Conservation (phyloP, 2,797 vertebrate genomes). For the Pseudochaenichthys georgianus region DNA sequence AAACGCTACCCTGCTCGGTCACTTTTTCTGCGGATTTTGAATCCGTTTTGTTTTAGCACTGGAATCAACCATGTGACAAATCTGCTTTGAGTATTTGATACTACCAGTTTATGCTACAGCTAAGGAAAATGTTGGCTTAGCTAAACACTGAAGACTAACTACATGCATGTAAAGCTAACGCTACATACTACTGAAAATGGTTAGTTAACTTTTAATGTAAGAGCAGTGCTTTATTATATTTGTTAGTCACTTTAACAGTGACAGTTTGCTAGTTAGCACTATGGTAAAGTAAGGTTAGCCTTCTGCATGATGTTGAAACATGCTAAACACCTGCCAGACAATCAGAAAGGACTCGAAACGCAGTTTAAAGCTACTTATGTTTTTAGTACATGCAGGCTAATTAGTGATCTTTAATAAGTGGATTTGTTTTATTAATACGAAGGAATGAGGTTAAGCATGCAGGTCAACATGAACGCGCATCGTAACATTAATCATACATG, state of each 20-base stretch:
- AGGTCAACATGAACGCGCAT: conserved; percentile 39
- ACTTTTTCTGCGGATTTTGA: too few species aligned
- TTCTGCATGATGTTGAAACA: background rate
- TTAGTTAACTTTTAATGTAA: background rate
- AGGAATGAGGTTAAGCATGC: background rate
- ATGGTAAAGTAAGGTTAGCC: background rate
- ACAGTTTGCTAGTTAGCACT: background rate
- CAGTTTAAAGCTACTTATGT: background rate
- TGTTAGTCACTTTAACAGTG: background rate
- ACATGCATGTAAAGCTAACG: too few species aligned
- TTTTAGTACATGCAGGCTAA: background rate
- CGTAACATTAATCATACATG: background rate
- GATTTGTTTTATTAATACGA: background rate
- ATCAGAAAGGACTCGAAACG: too few species aligned
- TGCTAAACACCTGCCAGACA: background rate
- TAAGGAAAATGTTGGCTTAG: background rate
- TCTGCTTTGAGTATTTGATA: background rate
- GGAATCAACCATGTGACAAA: background rate
- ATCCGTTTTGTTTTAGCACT: background rate
- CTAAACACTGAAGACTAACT: background rate
- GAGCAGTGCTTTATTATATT: background rate
- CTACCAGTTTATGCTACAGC: background rate
- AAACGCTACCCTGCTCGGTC: background rate
- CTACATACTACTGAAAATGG: background rate
- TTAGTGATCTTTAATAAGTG: background rate